A percentile compares a stretch with the other conserved stretches of the same genome.
Conservation (phyloP, 1,140 invertebrate genomes). For the Nasonia longicornis region DNA sequence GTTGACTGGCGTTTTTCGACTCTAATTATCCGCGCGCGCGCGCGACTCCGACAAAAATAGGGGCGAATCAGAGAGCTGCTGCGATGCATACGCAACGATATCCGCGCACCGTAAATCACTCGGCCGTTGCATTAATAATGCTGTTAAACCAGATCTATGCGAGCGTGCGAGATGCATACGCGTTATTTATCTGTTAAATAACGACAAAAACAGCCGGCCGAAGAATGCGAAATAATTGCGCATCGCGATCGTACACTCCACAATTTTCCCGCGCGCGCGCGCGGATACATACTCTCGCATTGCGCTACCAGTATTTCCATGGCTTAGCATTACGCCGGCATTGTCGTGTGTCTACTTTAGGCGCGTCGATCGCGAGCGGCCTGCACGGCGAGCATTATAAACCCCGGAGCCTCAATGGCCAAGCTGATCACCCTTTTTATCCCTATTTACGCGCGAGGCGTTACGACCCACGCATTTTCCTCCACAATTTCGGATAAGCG, state of each 20-base stretch:
- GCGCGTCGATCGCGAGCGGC: not conserved
- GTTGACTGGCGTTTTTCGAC: conserved; percentile 2
- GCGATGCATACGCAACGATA: too few relatives aligned
- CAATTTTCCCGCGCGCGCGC: not conserved
- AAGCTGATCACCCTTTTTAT: conserved; percentile 53
- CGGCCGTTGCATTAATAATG: not conserved
- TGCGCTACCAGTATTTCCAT: conserved; percentile 30
- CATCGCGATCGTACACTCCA: not conserved
- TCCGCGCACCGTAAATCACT: not conserved
- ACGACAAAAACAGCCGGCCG: not conserved
- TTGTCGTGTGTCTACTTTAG: conserved; percentile 49
- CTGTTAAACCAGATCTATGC: not conserved
- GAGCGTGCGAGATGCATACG: not conserved
- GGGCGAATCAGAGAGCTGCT: not conserved
- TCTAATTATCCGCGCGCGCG: not conserved
- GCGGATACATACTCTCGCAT: not conserved
- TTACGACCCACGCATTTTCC: conserved; percentile 19
- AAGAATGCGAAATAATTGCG: not conserved
- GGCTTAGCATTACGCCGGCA: conserved; percentile 60
- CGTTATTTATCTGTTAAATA: not conserved
- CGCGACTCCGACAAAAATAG: not conserved
- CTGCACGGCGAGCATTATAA: not conserved
- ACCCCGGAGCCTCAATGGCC: conserved; percentile 47
- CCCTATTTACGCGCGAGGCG: conserved; percentile 55
- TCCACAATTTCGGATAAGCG: conserved; percentile 33